Base-by-base conservation (phyloP, 2,888 invertebrate species). In the Cyaniris semiargus region DNA sequence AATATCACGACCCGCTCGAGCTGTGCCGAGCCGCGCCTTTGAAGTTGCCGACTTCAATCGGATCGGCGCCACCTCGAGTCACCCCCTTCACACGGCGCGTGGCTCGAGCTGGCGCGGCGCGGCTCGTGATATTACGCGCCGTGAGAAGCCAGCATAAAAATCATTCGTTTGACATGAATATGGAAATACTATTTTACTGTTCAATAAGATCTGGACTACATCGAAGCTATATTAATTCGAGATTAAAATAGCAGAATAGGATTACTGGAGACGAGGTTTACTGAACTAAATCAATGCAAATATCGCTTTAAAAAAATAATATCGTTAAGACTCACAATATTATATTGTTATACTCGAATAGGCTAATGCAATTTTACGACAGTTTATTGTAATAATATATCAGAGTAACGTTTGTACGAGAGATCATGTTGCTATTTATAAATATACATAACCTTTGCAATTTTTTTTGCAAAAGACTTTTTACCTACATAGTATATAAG, bases 281-380 rank as follows among this genome's bases (percentile, higher is more conserved):
- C 1, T 72, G 71, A 71, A 72, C 23, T 72, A 77, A 27, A 77
- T 78, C 78, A 77, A 79, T 78, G 79, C 78, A 77, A 78, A 71
- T 76, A 27, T 70, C 76, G 79, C 78, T 79, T 79, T 79, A 78
- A 79, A 60, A 56, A 53, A 75, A 60, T 48, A 44, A n/a, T n/a
- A n/a, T n/a, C n/a, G 60, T 38, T 76, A 78, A n/a, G 74, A 74
- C 31, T 76, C 75, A 78, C 72, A 70, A 76, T 75, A 44, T 78
- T 75, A 44, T 78, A 60, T 75, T 77, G 72, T 75, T 78, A 70
- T 78, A 78, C 78, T 80, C 79, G 78, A 77, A 79, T 80, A 79
- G 77, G 31, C 72, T 76, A 76, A 70, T 31, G 15, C 44, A 60
- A 38, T 23, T 44, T 44, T 34, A n/a, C 38, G 27, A 56, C 13